Percentiles rank a stretch among this genome's conserved stretches.
Conservation (phyloP, 2,888 invertebrate genomes). For the Coenonympha glycerion region DNA sequence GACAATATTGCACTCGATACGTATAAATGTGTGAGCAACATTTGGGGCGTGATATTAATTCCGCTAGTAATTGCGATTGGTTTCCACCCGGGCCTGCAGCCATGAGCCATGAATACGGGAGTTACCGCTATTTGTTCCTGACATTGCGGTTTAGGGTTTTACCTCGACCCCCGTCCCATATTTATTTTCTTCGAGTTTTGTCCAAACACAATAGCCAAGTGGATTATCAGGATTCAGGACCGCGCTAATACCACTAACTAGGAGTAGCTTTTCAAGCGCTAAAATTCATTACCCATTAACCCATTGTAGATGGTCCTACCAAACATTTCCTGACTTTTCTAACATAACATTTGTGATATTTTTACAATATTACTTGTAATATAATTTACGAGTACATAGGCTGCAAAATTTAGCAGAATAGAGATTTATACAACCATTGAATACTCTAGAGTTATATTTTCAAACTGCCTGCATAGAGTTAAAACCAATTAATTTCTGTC, state of each 20-base stretch:
- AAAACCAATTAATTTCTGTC: slow-evolving; percentile 31
- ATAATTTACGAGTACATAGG: too few relatives aligned
- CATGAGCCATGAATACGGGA: slow-evolving; percentile 74
- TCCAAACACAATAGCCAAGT: slow-evolving; percentile 57
- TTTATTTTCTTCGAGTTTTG: slow-evolving; percentile 72
- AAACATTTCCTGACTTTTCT: neutral
- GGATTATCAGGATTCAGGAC: slow-evolving; percentile 54
- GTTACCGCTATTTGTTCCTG: slow-evolving; percentile 76
- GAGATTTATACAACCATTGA: too few relatives aligned
- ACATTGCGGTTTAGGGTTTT: slow-evolving; percentile 72
- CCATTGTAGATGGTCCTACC: neutral
- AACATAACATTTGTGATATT: too few relatives aligned
- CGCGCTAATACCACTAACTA: slow-evolving; percentile 50
- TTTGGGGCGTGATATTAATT: slow-evolving; percentile 76
- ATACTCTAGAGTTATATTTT: neutral
- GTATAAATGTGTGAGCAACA: slow-evolving; percentile 74
- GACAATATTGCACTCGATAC: slow-evolving; percentile 76
- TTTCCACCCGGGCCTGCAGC: slow-evolving; percentile 69
- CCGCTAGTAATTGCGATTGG: slow-evolving; percentile 75
- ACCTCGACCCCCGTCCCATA: slow-evolving; percentile 59
- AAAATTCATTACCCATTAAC: neutral
- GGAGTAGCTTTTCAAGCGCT: slow-evolving; percentile 26
- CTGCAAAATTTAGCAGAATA: too few relatives aligned
- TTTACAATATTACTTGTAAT: too few relatives aligned
- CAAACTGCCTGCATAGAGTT: slow-evolving; percentile 21